Base-by-base conservation (phyloP, 2,797 vertebrate species). In the Stomatorhinus walkeri region DNA sequence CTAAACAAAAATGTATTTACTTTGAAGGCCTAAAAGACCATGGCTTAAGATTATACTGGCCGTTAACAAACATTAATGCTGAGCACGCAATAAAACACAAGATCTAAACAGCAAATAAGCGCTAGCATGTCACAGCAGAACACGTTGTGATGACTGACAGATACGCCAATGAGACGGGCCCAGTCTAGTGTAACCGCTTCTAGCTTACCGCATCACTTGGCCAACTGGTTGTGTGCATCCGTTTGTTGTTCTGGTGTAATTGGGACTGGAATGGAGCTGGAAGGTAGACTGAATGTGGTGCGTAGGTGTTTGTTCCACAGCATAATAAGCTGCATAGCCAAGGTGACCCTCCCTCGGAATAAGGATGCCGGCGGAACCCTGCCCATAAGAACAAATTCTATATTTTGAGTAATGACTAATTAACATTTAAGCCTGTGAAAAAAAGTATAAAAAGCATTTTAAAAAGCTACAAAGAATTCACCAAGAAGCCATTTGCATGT, bases 241-340 rank as follows among this genome's bases (percentile, higher is more conserved):
- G 2, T 46, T 84, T 84, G 46, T 48, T 46, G 79, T 49, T 48
- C 24, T 22, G 40, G n/a, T 46, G 22, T 84, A 49, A 49, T 22
- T 84, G n/a, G 81, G 40, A 84, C 81, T 49, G 81, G 81, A 84
- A 49, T 84, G 81, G 81, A 84, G 19, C n/a, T 24, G 81, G 81
- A 12, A 24, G 1, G n/a, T 24, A n/a, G n/a, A n/a, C 19, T 10
- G 81, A 84, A 84, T 84, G 40, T 22, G 19, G 2, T 81, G 76
- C 16, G 76, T 36, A 24, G 81, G 81, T n/a, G 81, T 49, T n/a
- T n/a, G 0, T 49, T 84, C n/a, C n/a, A 24, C 43, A 22, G n/a
- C 46, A 10, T 49, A 48, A 49, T 49, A 84, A 84, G 81, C n/a
- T 22, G 81, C 1, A 22, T 9, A 1, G 19, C 36, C 46, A 48